Conservation (phyloP, 1,140 invertebrate genomes). For the Leptinotarsa texana region DNA sequence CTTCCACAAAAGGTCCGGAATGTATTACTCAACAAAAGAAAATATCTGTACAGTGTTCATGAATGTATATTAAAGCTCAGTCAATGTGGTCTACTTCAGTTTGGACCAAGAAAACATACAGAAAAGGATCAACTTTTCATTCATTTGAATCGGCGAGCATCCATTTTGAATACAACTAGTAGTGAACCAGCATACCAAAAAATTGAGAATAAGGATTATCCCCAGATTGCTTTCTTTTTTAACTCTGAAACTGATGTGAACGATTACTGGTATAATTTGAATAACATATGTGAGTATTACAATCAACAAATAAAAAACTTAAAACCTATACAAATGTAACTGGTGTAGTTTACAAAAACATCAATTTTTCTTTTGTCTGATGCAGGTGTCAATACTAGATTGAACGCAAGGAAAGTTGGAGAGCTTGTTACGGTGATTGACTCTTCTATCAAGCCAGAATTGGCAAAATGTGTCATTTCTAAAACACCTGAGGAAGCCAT, state of each 20-base stretch:
- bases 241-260: constrained; percentile 61
- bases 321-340: constrained; percentile 52
- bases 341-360: constrained; percentile 29
- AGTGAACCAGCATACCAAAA: constrained; percentile 67
- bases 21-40: constrained; percentile 63
- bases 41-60: constrained; percentile 68
- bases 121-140: constrained; percentile 76
- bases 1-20: constrained; percentile 60
- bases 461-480: constrained; percentile 54
- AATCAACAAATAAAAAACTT: constrained; percentile 11
- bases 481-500: constrained; percentile 57
- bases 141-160: constrained; percentile 67
- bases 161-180: constrained; percentile 69
- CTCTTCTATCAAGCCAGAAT: constrained; percentile 58
- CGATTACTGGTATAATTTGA: constrained; percentile 76
- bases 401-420: constrained; percentile 31
- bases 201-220: constrained; percentile 65
- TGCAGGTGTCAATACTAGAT: constrained; percentile 33
- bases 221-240: constrained; percentile 62
- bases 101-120: constrained; percentile 67
- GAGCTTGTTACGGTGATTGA: constrained; percentile 58
- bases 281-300: constrained; percentile 65
- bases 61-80: constrained; percentile 63
- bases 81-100: constrained; percentile 73
- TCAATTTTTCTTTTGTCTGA: too few relatives aligned